phyloP scores from a whole-genome alignment of 1,140 invertebrate species.

The Saccostrea glomerata region DNA sequence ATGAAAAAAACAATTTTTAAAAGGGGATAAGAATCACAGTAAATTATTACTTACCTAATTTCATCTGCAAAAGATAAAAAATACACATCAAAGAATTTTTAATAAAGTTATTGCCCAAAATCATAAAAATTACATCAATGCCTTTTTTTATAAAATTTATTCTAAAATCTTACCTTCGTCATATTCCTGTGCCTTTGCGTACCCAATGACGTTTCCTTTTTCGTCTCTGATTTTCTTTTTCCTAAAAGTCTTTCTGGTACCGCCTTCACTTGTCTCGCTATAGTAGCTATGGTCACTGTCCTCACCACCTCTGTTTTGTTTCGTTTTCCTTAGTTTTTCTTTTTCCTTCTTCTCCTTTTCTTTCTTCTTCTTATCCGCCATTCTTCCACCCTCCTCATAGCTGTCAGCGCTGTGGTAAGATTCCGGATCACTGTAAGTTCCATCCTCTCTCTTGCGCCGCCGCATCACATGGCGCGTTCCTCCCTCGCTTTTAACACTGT shows the following conservation, averaged over 20 bases:
- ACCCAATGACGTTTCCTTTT: constrained; percentile 76
- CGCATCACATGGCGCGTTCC: constrained; percentile 75
- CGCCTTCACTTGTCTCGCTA: constrained; percentile 76
- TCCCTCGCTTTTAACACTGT: constrained; percentile 75
- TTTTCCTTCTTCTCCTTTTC: constrained; percentile 57
- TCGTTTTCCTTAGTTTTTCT: constrained; percentile 62
- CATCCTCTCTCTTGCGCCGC: constrained; percentile 70
- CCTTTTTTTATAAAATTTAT: not conserved
- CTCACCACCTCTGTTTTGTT: constrained; percentile 66
- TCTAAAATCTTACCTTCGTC: constrained; percentile 49
- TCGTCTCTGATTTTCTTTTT: constrained; percentile 73
- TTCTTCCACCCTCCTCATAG: constrained; percentile 70
- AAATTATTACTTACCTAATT: constrained; percentile 9
- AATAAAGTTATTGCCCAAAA: not conserved
- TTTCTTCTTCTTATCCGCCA: constrained; percentile 67
- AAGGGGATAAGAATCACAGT: not conserved
- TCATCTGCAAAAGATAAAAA: constrained; percentile 14
- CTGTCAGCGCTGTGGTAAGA: constrained; percentile 77
- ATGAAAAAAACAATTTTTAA: too few relatives aligned
- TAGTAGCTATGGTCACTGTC: constrained; percentile 77
- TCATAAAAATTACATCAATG: not conserved
- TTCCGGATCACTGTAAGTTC: constrained; percentile 74
- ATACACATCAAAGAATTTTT: not conserved
- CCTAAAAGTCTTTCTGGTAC: constrained; percentile 66
- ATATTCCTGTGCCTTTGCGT: constrained; percentile 69